A percentile compares a stretch with the other conserved stretches of the same genome.
These are phyloP conservation scores for Schizaphis graminum DNA, from an alignment of 2,888 invertebrate genomes.

Conservation along the genomic window DNA sequence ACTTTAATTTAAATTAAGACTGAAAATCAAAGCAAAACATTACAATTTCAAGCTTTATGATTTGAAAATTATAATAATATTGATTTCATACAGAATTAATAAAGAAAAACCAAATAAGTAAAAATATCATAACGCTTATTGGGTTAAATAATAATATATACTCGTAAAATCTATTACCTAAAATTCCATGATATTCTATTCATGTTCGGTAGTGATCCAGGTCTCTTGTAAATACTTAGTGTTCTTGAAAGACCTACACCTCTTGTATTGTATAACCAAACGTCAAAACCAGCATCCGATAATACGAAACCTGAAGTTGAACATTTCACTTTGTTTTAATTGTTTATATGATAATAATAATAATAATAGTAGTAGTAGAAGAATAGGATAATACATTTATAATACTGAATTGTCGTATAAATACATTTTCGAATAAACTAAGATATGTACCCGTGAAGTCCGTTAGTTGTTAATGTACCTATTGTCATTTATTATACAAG, in stretches of 20 bases:
- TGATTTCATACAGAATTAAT: background rate
- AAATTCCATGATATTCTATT: slow-evolving; percentile 66
- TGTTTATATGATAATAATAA: background rate
- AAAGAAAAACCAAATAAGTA: background rate
- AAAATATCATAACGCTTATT: background rate
- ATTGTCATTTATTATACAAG: background rate
- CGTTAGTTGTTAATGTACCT: background rate
- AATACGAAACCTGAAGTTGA: slow-evolving; percentile 65
- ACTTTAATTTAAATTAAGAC: background rate
- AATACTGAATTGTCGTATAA: background rate
- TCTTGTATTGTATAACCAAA: slow-evolving; percentile 67
- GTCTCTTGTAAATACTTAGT: slow-evolving; percentile 54
- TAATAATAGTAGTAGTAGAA: background rate
- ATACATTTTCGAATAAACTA: background rate
- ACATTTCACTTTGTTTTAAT: background rate
- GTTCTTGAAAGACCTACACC: slow-evolving; percentile 64
- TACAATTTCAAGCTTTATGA: background rate
- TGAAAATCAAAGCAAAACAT: background rate
- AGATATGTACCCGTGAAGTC: background rate
- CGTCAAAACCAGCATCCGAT: slow-evolving; percentile 67
- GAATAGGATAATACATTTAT: background rate
- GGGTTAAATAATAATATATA: background rate
- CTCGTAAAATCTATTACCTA: slow-evolving; percentile 54
- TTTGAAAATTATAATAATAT: background rate
- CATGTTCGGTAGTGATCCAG: slow-evolving; percentile 41